phyloP scores from a whole-genome alignment of 2,113 vertebrate genomes.

The Oncorhynchus tshawytscha region DNA sequence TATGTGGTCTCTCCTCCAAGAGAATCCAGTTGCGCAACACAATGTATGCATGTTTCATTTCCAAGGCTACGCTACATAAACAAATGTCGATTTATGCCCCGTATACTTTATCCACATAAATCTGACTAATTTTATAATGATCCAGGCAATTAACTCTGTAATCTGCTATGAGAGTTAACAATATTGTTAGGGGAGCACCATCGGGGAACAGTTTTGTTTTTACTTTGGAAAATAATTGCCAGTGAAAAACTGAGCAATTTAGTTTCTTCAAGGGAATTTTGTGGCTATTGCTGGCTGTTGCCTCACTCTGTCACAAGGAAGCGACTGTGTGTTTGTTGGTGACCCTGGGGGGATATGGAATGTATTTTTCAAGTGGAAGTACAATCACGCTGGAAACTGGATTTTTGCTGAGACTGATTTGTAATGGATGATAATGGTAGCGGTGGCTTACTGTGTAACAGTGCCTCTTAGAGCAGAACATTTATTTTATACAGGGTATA shows the following conservation, averaged over 20 bases:
- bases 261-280: constrained; percentile 55
- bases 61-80: background rate
- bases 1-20: too few species aligned
- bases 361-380: constrained; percentile 36
- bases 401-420: background rate
- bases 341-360: constrained; percentile 48
- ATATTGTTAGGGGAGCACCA: constrained; percentile 12
- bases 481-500: too few species aligned
- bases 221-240: constrained; percentile 35
- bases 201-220: constrained; percentile 21
- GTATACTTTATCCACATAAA: constrained; percentile 17
- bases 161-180: constrained; percentile 14
- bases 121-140: constrained; percentile 14
- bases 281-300: constrained; percentile 50
- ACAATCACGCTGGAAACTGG: constrained; percentile 29
- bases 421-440: background rate
- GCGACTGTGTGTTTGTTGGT: constrained; percentile 24
- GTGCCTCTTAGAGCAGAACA: too few species aligned
- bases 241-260: constrained; percentile 45
- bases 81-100: constrained; percentile 5
- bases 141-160: constrained; percentile 21
- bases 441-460: background rate
- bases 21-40: too few species aligned
- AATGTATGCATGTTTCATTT: background rate
- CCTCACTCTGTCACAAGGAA: constrained; percentile 55